Conservation (phyloP, 2,113 vertebrate genomes). For the Pseudorhombus dupliciocellatus region DNA sequence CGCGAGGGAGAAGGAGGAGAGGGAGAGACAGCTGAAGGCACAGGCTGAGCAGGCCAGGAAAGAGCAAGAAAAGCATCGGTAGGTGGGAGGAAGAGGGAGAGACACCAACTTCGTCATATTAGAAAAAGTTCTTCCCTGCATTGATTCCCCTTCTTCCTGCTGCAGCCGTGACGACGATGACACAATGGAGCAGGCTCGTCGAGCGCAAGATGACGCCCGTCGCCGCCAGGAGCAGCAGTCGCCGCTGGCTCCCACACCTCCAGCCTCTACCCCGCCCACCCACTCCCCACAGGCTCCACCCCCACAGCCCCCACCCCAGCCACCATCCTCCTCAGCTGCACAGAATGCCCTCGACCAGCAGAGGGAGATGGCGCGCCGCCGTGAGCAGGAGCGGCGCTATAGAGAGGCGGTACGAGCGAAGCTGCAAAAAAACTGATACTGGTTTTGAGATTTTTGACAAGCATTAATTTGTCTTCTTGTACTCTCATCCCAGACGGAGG, state of each 20-base stretch:
- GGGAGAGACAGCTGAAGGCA: slow-evolving; percentile 89
- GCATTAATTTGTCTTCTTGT: background rate
- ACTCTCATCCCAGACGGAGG: slow-evolving; percentile 83
- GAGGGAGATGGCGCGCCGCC: slow-evolving; percentile 87
- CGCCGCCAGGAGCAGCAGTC: slow-evolving; percentile 76
- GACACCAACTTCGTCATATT: too few relatives aligned
- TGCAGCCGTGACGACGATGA: slow-evolving; percentile 89
- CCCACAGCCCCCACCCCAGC: slow-evolving; percentile 54
- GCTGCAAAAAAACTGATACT: accelerated
- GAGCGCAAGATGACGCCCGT: slow-evolving; percentile 71
- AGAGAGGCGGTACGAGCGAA: slow-evolving; percentile 84
- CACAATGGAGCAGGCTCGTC: slow-evolving; percentile 62
- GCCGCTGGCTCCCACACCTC: slow-evolving; percentile 73
- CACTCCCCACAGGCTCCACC: slow-evolving; percentile 81
- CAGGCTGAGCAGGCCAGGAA: slow-evolving; percentile 87
- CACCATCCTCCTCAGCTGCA: slow-evolving; percentile 59
- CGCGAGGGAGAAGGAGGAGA: slow-evolving; percentile 91
- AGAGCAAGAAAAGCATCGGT: slow-evolving; percentile 86
- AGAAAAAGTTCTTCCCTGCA: too few relatives aligned
- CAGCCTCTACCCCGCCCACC: slow-evolving; percentile 80
- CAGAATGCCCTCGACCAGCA: slow-evolving; percentile 89
- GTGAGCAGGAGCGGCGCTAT: slow-evolving; percentile 90
- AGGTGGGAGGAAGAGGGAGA: slow-evolving; percentile 11
- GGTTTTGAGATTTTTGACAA: background rate
- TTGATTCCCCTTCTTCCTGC: background rate